Evolutionary conservation across 2,797 vertebrate species (phyloP), one percentile per base, ranked within the genome.

Genomic region (Melanitta fusca): DNA sequence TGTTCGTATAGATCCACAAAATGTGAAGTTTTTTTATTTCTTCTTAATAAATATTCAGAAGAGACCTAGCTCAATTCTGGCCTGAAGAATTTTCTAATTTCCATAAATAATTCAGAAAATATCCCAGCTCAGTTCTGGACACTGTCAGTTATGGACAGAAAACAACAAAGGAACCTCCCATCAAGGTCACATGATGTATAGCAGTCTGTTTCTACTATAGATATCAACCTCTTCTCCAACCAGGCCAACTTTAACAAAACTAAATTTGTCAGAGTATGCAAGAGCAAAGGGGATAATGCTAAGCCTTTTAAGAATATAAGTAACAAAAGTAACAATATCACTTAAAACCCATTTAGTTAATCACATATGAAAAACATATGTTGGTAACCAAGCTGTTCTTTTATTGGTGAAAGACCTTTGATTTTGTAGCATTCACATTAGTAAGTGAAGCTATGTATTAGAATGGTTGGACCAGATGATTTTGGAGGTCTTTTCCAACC

Each of bases 301-400:
- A 81, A 56, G 20, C 2, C 9, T 43, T 83, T 36, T 32, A 79
- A 43, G 16, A 69, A 4, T 39, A 34, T 21, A 1, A 6, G 8
- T 49, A 47, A 47, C 20, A 47, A 47, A 47, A 47, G 45, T n/a
- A 74, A 75, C 6, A 91, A 75, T 72, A 61, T 39, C n/a, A 14
- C 24, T 84, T 41, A 41, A 92, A 60, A 2, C 0, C 0, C 2
- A 4, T 78, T 80, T 39, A 1, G 0, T 32, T 69, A 73, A 54
- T 77, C 32, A 41, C 32, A 2, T 4, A 6, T 49, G 38, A 64
- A 89, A 73, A 82, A 64, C 1, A 0, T 21, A 49, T 3, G 8
- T 39, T 73, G 21, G 22, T 54, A 77, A 75, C n/a, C 12, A 41
- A 54, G 17, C 8, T 75, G 60, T 45, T 56, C 27, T 77, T 87